These are phyloP conservation scores for Leiothrix lutea DNA, from an alignment of 2,113 vertebrate genomes.

Conservation along the genomic window DNA sequence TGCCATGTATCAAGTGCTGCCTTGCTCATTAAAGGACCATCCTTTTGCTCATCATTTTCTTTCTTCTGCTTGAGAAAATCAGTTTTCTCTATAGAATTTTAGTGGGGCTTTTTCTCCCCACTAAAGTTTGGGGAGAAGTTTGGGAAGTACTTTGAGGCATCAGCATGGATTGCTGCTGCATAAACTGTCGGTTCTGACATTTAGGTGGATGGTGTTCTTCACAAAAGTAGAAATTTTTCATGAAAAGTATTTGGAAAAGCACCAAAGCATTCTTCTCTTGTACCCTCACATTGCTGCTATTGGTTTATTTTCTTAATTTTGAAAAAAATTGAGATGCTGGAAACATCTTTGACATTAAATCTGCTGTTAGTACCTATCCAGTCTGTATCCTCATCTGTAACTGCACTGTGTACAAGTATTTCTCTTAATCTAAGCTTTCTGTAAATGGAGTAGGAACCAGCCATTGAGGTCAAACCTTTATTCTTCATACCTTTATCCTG, in stretches of 20 bases:
- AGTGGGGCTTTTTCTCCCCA: neutral
- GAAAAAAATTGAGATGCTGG: neutral
- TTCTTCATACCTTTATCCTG: neutral
- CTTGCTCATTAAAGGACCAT: neutral
- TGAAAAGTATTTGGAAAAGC: neutral
- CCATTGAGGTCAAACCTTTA: neutral
- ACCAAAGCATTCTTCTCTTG: neutral
- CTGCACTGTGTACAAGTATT: neutral
- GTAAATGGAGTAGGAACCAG: neutral
- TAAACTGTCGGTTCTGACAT: neutral
- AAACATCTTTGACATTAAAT: neutral
- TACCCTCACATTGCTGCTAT: neutral
- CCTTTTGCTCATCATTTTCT: neutral
- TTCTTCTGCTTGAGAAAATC: neutral
- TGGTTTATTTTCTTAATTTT: neutral
- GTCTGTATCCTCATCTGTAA: neutral
- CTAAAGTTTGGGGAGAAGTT: too few species aligned
- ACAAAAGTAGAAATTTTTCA: neutral
- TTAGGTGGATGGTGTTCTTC: neutral
- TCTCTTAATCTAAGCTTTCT: neutral
- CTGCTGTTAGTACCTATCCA: neutral
- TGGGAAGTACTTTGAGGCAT: neutral
- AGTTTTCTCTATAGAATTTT: neutral
- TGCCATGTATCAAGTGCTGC: conserved; percentile 3
- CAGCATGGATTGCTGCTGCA: neutral